phyloP scores from a whole-genome alignment of 1,140 invertebrate genomes.

The Nasonia giraulti region DNA sequence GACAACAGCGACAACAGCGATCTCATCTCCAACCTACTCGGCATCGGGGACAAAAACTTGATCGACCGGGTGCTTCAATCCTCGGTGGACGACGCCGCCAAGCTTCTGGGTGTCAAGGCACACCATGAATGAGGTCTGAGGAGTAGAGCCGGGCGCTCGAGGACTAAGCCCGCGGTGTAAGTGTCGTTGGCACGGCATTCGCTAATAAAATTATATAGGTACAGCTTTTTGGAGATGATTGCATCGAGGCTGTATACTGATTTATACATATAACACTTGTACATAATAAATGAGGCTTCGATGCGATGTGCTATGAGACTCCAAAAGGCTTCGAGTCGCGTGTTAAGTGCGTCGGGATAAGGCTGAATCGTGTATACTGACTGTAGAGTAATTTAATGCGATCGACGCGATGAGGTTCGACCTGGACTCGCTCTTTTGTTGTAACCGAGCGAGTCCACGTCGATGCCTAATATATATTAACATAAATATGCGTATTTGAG shows the following conservation, averaged over 20 bases:
- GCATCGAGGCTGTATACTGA: no score
- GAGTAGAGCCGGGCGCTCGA: no score
- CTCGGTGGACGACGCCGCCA: constrained; percentile 90
- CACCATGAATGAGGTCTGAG: constrained; percentile 64
- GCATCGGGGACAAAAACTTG: constrained; percentile 89
- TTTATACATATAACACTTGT: neutral
- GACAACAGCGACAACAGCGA: constrained; percentile 79
- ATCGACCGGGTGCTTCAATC: constrained; percentile 89
- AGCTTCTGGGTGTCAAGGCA: constrained; percentile 85
- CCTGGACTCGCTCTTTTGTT: neutral
- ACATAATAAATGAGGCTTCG: neutral
- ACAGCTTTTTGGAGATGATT: neutral
- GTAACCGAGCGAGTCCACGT: neutral
- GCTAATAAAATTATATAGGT: neutral
- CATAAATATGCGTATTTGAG: constrained; percentile 12
- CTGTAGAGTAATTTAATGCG: neutral
- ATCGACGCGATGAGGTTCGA: neutral
- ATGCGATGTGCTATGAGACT: neutral
- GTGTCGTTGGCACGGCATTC: neutral
- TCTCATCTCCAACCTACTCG: constrained; percentile 91
- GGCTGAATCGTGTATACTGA: no score
- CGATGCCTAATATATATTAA: neutral
- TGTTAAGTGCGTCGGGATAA: no score
- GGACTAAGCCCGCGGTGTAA: neutral
- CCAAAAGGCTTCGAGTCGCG: no score